These are phyloP conservation scores for Ammodramus savannarum DNA, from an alignment of 2,113 vertebrate species.

Conservation along the genomic window DNA sequence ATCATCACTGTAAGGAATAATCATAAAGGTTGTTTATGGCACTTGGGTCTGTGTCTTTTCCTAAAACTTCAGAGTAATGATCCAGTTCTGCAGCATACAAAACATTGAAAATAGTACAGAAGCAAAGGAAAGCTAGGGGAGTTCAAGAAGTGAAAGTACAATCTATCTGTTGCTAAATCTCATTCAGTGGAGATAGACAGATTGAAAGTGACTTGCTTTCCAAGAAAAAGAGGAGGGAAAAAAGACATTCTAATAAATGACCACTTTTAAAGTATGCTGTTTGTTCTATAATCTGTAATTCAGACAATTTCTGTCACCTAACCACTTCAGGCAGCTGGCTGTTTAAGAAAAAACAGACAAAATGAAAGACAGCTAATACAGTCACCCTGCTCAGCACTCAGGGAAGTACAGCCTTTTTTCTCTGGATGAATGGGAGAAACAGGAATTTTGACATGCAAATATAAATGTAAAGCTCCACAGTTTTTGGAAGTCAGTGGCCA, in stretches of 20 bases:
- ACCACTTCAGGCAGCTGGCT: neutral
- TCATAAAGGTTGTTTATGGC: neutral
- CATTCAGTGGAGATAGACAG: neutral
- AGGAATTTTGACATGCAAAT: neutral
- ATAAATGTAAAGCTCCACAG: neutral
- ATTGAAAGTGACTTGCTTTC: conserved; percentile 19
- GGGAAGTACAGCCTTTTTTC: neutral
- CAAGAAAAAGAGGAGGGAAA: neutral
- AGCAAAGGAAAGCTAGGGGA: neutral
- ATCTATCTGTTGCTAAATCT: neutral
- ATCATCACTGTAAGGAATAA: neutral
- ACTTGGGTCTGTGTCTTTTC: neutral
- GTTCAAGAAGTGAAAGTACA: neutral
- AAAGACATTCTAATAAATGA: conserved; percentile 6
- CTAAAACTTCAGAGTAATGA: neutral
- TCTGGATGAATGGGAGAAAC: neutral
- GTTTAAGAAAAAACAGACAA: neutral
- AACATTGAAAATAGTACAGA: neutral
- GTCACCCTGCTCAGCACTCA: neutral
- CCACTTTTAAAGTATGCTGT: conserved; percentile 13
- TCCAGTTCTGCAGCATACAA: neutral
- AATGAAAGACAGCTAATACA: neutral
- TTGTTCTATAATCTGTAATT: conserved; percentile 11
- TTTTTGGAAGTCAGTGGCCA: neutral
- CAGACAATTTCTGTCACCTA: neutral